Evolutionary conservation across 30 jellyfish, hydroid and myxozoan genomes (phyloP).

Genomic region (Pelagia noctiluca): DNA sequence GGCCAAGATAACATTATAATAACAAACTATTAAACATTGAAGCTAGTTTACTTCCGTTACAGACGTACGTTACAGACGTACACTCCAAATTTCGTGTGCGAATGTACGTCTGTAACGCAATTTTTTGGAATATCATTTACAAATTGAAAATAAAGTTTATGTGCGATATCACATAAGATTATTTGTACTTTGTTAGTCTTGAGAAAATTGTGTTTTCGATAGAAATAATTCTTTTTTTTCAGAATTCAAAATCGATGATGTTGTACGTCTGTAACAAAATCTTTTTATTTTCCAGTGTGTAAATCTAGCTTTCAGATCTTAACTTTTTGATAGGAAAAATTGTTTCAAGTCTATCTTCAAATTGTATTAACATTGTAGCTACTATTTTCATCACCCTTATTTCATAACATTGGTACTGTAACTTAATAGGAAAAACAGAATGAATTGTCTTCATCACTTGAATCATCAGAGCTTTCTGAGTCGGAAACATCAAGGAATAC

Average conservation of each 20-base stretch:
- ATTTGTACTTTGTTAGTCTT: slow-evolving; percentile 9
- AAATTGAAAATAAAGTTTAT: too few species aligned
- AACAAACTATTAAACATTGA: background rate
- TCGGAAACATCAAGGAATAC: slow-evolving; percentile 22
- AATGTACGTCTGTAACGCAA: too few species aligned
- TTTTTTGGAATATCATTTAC: too few species aligned
- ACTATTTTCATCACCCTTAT: slow-evolving; percentile 14
- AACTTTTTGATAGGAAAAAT: background rate
- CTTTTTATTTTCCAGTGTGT: background rate
- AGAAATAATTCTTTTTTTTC: slow-evolving; percentile 4
- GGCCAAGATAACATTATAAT: too few species aligned
- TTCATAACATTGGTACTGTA: slow-evolving; percentile 6
- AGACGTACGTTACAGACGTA: too few species aligned
- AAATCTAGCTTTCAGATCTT: slow-evolving; percentile 10
- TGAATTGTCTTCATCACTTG: background rate
- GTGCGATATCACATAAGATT: background rate
- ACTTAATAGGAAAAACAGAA: background rate
- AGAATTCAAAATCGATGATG: too few species aligned
- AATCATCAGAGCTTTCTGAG: slow-evolving; percentile 33
- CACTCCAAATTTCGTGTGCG: background rate
- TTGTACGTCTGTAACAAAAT: too few species aligned
- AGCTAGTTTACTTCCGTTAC: too few species aligned
- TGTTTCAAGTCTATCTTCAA: background rate
- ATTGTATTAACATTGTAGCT: background rate
- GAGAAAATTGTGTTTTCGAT: slow-evolving; percentile 9